Base-by-base conservation (phyloP, 1,140 invertebrate genomes). In the Himalopsyche phryganea region DNA sequence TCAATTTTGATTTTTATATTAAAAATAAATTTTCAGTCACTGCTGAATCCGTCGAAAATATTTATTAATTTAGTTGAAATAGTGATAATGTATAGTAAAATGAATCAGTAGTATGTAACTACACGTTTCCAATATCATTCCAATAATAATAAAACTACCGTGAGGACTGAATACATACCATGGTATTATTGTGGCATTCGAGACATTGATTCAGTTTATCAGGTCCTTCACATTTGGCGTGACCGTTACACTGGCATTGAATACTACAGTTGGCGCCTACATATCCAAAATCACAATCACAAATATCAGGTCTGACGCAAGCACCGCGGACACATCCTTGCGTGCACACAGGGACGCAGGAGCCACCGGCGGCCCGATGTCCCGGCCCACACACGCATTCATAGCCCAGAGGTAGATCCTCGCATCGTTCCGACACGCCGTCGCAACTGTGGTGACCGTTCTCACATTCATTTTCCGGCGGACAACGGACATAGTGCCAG, bases 391-490 rank as follows among this genome's bases (percentile, higher is more conserved):
- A 98, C 35, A 84, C 76, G 71, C 95, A 98, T 61, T 87, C 81
- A 72, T 89, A 95, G n/a, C 87, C 88, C 50, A 82, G 76, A 0
- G 79, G 75, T 19, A 84, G 72, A 71, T 94, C 89, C 32, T 83
- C 81, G 71, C 91, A 94, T 15, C 75, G 83, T 79, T 98, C 91
- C 14, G 91, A 94, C 23, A 86, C 81, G 0, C 81, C 74, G 69
- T 94, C 86, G 73, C 95, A 98, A 19, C 85, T 90, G 68, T 98
- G 94, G 73, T 98, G 94, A 9, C 84, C 83, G 71, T 97, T 98
- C 18, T 79, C 70, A 70, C 95, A 98, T 75, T 98, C 95, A 71
- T 98, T 91, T 77, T 98, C 95, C 0, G 87, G 85, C 1, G 94
- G 94, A 73, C 94, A 96, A 32, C 82, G 81, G 0, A 89, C 83